These are phyloP conservation scores for Sylvicola fuscatus DNA, from an alignment of 2,888 invertebrate species.

Conservation along the genomic window DNA sequence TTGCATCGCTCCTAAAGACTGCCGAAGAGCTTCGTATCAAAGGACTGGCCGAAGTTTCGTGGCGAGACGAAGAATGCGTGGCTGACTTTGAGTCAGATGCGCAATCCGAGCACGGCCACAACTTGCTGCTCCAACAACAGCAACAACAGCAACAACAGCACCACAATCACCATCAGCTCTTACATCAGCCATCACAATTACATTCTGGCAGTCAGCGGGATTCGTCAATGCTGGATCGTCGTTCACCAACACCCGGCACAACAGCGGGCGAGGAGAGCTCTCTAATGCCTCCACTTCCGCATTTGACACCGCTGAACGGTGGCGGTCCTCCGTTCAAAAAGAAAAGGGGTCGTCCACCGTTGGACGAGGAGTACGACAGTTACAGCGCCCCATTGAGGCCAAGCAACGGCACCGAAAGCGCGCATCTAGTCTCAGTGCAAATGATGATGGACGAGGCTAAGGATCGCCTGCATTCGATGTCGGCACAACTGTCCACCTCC, in stretches of 20 bases:
- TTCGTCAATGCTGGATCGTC: neutral
- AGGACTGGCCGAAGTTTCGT: constrained; percentile 76
- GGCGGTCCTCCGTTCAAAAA: constrained; percentile 23
- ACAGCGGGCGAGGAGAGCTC: constrained; percentile 1
- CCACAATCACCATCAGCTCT: neutral
- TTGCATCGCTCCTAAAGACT: constrained; percentile 72
- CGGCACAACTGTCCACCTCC: too few relatives aligned
- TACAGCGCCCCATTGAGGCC: constrained; percentile 2
- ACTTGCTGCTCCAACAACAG: neutral
- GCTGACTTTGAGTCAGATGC: too few relatives aligned
- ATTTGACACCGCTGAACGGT: constrained; percentile 15
- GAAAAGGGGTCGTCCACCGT: constrained; percentile 44
- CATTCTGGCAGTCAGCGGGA: constrained; percentile 1
- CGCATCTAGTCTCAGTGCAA: neutral
- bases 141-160: neutral
- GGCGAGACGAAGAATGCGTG: constrained; percentile 40
- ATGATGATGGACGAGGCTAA: neutral
- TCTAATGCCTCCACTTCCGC: constrained; percentile 19
- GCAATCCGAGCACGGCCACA: neutral
- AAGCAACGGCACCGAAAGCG: too few relatives aligned
- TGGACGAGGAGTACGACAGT: constrained; percentile 30
- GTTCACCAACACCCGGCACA: neutral
- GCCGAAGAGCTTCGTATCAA: constrained; percentile 84
- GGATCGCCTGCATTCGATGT: neutral
- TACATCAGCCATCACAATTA: neutral